Evolutionary conservation across 2,113 vertebrate species (phyloP).

Genomic region (Mesitornis unicolor): DNA sequence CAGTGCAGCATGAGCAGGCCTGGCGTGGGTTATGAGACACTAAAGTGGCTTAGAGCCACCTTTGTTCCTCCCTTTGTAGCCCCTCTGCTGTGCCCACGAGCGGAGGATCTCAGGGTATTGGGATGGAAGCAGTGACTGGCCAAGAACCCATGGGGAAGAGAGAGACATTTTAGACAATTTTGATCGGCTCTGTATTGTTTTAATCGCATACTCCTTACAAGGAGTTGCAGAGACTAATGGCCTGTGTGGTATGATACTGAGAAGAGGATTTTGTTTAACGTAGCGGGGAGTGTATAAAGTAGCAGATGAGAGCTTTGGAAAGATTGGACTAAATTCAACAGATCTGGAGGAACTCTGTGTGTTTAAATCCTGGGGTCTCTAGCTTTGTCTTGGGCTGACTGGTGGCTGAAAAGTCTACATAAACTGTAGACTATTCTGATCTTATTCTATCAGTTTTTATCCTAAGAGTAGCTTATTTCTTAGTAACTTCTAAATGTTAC

Average conservation of each 20-base stretch:
- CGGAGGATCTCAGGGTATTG: neutral
- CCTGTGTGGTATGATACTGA: neutral
- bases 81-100: neutral
- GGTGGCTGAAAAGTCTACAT: neutral
- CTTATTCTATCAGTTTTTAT: neutral
- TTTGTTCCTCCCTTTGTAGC: slow-evolving; percentile 18
- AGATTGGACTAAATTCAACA: neutral
- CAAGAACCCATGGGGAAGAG: neutral
- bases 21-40: neutral
- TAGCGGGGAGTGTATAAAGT: neutral
- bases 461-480: neutral
- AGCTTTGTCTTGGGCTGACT: neutral
- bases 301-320: neutral
- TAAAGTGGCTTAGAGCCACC: slow-evolving; percentile 14
- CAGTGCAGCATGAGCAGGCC: neutral
- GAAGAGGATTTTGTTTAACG: slow-evolving; percentile 9
- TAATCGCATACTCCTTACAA: neutral
- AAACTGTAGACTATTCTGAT: neutral
- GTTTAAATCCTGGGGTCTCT: neutral
- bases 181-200: neutral
- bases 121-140: neutral
- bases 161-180: neutral
- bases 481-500: neutral
- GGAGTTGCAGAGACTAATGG: neutral
- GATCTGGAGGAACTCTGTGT: neutral